phyloP scores from a whole-genome alignment of 2,113 vertebrate species.

The Labrus mixtus region DNA sequence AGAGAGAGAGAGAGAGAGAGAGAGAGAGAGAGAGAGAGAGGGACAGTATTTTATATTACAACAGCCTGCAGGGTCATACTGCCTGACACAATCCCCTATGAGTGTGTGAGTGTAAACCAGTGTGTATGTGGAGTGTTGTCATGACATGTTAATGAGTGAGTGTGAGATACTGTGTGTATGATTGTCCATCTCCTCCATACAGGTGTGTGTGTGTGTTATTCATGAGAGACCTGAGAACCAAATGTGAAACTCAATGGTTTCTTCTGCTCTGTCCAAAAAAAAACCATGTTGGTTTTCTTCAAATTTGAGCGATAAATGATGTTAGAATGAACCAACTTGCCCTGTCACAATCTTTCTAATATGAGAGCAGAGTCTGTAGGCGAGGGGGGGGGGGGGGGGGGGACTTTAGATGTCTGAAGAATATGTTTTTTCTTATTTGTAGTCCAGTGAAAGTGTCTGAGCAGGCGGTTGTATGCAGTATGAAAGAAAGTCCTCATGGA shows the following conservation, averaged over 20 bases:
- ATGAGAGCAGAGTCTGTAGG: too few species aligned
- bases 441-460: too few species aligned
- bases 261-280: too few species aligned
- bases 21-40: slow-evolving; percentile 7
- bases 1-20: too few species aligned
- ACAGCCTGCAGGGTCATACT: slow-evolving; percentile 43
- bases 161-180: slow-evolving; percentile 29
- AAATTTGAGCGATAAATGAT: background rate
- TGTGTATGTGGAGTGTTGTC: slow-evolving; percentile 15
- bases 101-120: slow-evolving; percentile 20
- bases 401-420: too few species aligned
- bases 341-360: too few species aligned
- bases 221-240: background rate
- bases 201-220: background rate
- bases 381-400: too few species aligned
- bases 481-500: too few species aligned
- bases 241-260: background rate
- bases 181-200: slow-evolving; percentile 40
- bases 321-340: too few species aligned
- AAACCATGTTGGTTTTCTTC: background rate
- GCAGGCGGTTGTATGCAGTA: too few species aligned
- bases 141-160: slow-evolving; percentile 24
- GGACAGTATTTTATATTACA: slow-evolving; percentile 23
- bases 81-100: slow-evolving; percentile 33
- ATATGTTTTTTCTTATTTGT: too few species aligned